Evolutionary conservation across 2,888 invertebrate genomes (phyloP).

Genomic region (Hedychridium roseum): DNA sequence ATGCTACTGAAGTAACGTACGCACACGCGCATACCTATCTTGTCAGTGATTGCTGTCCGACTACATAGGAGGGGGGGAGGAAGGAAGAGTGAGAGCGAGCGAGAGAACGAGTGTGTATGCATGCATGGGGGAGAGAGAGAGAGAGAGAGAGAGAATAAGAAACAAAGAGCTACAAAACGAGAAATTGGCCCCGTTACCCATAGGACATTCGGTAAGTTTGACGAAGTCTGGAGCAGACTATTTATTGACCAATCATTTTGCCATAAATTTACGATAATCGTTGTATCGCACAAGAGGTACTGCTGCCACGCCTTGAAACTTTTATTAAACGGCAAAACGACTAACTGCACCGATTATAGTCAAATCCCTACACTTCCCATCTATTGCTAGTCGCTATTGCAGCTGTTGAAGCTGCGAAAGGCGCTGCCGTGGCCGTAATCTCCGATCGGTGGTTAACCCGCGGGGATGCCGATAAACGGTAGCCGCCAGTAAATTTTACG

Average conservation of each 20-base stretch:
- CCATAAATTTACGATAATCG: slow-evolving; percentile 51
- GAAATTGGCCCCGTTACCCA: no score
- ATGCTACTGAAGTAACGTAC: slow-evolving; percentile 38
- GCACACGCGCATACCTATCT: slow-evolving; percentile 48
- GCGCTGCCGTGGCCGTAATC: slow-evolving; percentile 41
- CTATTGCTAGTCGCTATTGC: no score
- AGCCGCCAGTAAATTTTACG: slow-evolving; percentile 48
- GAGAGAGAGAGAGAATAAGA: slow-evolving; percentile 4
- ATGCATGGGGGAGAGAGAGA: no score
- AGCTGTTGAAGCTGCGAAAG: no score
- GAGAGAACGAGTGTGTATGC: no score
- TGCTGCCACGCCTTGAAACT: no score
- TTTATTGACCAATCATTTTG: slow-evolving; percentile 58
- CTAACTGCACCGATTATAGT: no score
- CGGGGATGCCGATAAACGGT: slow-evolving; percentile 46
- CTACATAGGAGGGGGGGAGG: slow-evolving; percentile 20
- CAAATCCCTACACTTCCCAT: no score
- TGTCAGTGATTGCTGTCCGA: slow-evolving; percentile 46
- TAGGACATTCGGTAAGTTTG: slow-evolving; percentile 44
- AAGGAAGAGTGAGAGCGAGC: no score
- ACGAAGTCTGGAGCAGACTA: slow-evolving; percentile 45
- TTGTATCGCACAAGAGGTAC: slow-evolving; percentile 42
- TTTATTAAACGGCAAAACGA: no score
- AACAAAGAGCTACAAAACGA: no score
- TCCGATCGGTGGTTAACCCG: no score